Evolutionary conservation across 1,140 invertebrate genomes (phyloP).

Genomic region (Aphelinus atriplicis): DNA sequence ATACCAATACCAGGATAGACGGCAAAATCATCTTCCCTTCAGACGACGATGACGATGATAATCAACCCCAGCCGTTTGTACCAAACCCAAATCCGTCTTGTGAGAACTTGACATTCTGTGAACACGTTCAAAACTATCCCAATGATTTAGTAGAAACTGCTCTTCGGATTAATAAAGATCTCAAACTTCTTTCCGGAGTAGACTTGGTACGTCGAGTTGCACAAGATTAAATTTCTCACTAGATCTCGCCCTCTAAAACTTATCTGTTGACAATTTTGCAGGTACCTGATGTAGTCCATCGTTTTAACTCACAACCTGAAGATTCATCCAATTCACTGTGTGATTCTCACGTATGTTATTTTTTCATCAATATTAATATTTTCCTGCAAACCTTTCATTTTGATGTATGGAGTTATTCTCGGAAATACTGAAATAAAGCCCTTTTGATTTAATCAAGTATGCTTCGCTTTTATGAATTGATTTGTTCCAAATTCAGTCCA

Average conservation of each 20-base stretch:
- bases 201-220: constrained; percentile 44
- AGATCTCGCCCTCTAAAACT: too few relatives aligned
- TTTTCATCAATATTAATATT: too few relatives aligned
- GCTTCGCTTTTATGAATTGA: too few relatives aligned
- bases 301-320: constrained; percentile 38
- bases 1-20: constrained; percentile 13
- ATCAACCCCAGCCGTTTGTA: not conserved
- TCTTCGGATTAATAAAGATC: constrained; percentile 32
- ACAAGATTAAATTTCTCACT: not conserved
- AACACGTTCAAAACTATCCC: constrained; percentile 47
- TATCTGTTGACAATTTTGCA: constrained; percentile 12
- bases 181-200: constrained; percentile 37
- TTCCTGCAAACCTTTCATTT: too few relatives aligned
- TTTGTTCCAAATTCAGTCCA: too few relatives aligned
- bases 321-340: constrained; percentile 41
- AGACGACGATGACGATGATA: constrained; percentile 6
- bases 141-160: constrained; percentile 37
- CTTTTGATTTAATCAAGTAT: too few relatives aligned
- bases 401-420: too few relatives aligned
- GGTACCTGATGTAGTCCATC: constrained; percentile 38
- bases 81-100: constrained; percentile 33
- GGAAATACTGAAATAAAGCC: too few relatives aligned
- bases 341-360: constrained; percentile 36
- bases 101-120: constrained; percentile 43
- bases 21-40: constrained; percentile 41